Evolutionary conservation across 1,140 invertebrate species (phyloP).

Genomic region (Mesaphorura yosii): DNA sequence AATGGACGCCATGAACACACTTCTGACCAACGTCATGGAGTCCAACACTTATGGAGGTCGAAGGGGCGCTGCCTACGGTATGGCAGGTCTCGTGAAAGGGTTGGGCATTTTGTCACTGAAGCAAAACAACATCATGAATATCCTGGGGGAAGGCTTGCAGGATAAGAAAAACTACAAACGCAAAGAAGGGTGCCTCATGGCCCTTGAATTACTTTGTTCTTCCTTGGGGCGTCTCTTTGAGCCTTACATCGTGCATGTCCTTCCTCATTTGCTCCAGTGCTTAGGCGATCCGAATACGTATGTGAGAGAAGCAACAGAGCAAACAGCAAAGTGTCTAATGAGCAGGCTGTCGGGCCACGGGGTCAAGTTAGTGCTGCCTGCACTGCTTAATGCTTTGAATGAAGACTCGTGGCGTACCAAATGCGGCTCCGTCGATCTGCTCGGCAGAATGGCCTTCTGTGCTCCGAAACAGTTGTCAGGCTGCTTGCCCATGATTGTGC

Average conservation of each 20-base stretch:
- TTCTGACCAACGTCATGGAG: slow-evolving; percentile 77
- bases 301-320: slow-evolving; percentile 81
- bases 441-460: slow-evolving; percentile 96
- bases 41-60: slow-evolving; percentile 90
- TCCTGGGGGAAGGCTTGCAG: slow-evolving; percentile 84
- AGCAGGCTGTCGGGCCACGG: slow-evolving; percentile 90
- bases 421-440: slow-evolving; percentile 86
- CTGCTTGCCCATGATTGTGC: slow-evolving; percentile 93
- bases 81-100: slow-evolving; percentile 84
- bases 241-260: slow-evolving; percentile 93
- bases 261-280: slow-evolving; percentile 86
- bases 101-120: slow-evolving; percentile 91
- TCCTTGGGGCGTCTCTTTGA: slow-evolving; percentile 94
- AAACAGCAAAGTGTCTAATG: slow-evolving; percentile 74
- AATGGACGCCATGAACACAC: slow-evolving; percentile 70
- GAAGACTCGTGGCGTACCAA: slow-evolving; percentile 99
- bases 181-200: slow-evolving; percentile 90
- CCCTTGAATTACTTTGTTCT: slow-evolving; percentile 92
- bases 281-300: slow-evolving; percentile 91
- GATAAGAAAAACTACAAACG: slow-evolving; percentile 91
- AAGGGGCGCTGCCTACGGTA: slow-evolving; percentile 69
- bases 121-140: slow-evolving; percentile 90
- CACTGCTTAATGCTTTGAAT: slow-evolving; percentile 81
- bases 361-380: slow-evolving; percentile 85
- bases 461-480: slow-evolving; percentile 96